Conservation (phyloP, 1,140 invertebrate species). For the Lucilia cuprina region DNA sequence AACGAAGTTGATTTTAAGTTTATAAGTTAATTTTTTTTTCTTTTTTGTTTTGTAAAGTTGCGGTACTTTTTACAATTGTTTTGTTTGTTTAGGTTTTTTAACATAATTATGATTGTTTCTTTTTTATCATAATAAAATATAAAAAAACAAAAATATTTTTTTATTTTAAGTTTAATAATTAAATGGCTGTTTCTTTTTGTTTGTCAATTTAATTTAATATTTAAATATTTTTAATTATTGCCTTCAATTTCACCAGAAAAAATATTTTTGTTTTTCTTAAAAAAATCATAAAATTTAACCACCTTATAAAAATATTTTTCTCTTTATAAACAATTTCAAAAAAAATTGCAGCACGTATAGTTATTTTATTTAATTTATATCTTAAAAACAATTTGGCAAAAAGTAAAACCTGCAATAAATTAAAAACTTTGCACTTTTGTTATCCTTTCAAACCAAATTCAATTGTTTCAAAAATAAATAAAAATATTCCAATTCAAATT, state of each 20-base stretch:
- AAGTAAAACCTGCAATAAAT: conserved; percentile 11
- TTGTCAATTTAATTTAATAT: conserved; percentile 23
- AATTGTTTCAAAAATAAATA: background rate
- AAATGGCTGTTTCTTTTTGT: conserved; percentile 19
- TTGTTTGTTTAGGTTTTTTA: conserved; percentile 33
- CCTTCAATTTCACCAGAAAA: conserved; percentile 18
- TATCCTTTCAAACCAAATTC: background rate
- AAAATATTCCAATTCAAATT: background rate
- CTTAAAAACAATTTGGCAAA: background rate
- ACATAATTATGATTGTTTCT: conserved; percentile 25
- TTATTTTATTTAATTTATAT: background rate
- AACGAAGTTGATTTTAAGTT: conserved; percentile 58
- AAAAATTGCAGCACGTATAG: conserved; percentile 34
- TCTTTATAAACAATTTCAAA: background rate
- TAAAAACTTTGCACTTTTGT: conserved; percentile 5
- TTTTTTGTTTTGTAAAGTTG: conserved; percentile 27
- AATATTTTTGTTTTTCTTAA: conserved; percentile 26
- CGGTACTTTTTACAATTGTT: conserved; percentile 49
- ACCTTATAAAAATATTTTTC: conserved; percentile 2
- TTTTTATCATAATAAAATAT: conserved; percentile 34
- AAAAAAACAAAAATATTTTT: conserved; percentile 39
- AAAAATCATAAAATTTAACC: conserved; percentile 20
- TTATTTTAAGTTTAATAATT: conserved; percentile 6
- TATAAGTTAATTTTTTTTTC: conserved; percentile 34
- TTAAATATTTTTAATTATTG: conserved; percentile 30